Evolutionary conservation across 1,140 invertebrate species (phyloP).

Genomic region (Laupala kohalensis): DNA sequence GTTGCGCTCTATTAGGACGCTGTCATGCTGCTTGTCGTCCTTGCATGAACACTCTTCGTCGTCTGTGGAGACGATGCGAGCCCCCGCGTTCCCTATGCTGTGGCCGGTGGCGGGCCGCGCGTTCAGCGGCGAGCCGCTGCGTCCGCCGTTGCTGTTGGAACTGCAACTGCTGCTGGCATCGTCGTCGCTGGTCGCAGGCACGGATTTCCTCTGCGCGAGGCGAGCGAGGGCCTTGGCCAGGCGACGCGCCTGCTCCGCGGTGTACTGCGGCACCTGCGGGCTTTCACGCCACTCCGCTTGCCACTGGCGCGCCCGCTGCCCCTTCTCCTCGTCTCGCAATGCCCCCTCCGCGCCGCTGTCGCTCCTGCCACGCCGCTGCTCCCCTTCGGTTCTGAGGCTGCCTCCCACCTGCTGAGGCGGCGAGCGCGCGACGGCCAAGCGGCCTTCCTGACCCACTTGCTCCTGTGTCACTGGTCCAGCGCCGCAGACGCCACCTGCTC

Average conservation of each 20-base stretch:
- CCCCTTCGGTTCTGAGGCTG: too few species aligned
- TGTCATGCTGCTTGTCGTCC: background rate
- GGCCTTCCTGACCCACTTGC: background rate
- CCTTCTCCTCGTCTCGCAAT: too few species aligned
- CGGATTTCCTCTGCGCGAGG: background rate
- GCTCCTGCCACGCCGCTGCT: too few species aligned
- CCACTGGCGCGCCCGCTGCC: too few species aligned
- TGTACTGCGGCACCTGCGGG: background rate
- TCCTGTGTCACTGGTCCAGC: background rate
- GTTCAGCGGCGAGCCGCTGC: background rate
- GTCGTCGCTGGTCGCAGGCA: background rate
- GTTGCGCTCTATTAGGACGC: background rate
- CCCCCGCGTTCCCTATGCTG: background rate
- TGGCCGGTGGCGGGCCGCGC: background rate
- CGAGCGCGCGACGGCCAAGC: too few species aligned
- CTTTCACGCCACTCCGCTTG: background rate
- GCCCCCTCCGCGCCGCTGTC: too few species aligned
- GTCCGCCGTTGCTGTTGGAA: background rate
- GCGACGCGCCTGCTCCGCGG: background rate
- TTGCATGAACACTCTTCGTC: slow-evolving; percentile 3
- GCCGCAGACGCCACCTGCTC: too few species aligned
- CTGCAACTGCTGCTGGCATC: too few species aligned
- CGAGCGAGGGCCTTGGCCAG: background rate
- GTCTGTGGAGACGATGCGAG: background rate
- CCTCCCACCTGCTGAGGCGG: too few species aligned